Evolutionary conservation across 2,888 invertebrate species (phyloP).

Genomic region (Andrena flavipes): DNA sequence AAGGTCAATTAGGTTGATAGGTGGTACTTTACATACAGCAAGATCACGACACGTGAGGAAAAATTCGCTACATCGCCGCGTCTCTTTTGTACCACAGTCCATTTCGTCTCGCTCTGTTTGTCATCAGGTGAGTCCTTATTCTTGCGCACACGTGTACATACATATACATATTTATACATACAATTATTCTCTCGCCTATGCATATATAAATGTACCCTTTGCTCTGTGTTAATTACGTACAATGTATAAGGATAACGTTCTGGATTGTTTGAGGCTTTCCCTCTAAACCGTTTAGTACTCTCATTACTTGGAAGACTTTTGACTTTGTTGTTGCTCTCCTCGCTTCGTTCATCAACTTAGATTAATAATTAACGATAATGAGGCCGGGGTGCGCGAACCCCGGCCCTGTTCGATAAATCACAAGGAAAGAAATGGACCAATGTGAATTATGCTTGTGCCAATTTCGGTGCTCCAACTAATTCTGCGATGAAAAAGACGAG

Average conservation of each 20-base stretch:
- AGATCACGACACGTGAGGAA: conserved; percentile 74
- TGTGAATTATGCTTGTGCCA: conserved; percentile 64
- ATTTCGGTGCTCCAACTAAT: conserved; percentile 39
- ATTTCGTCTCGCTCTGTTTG: conserved; percentile 43
- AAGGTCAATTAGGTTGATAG: conserved; percentile 78
- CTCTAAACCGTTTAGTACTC: conserved; percentile 32
- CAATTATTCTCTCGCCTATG: conserved; percentile 42
- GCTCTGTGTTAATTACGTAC: conserved; percentile 58
- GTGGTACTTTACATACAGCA: conserved; percentile 76
- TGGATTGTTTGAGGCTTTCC: conserved; percentile 38
- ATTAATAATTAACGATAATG: conserved; percentile 75
- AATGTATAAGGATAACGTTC: conserved; percentile 61
- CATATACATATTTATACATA: conserved; percentile 63
- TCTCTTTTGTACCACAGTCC: conserved; percentile 46
- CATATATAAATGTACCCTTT: conserved; percentile 64
- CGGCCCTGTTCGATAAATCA: conserved; percentile 60
- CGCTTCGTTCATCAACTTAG: conserved; percentile 66
- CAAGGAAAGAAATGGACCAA: conserved; percentile 71
- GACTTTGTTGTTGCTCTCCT: conserved; percentile 80
- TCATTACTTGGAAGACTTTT: conserved; percentile 80
- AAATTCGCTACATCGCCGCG: conserved; percentile 66
- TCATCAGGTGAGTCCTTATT: conserved; percentile 37
- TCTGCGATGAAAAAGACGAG: not conserved
- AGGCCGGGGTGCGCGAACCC: conserved; percentile 46
- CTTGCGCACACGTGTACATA: conserved; percentile 60